Evolutionary conservation across 2,888 invertebrate genomes (phyloP).

Genomic region (Microctonus brassicae): DNA sequence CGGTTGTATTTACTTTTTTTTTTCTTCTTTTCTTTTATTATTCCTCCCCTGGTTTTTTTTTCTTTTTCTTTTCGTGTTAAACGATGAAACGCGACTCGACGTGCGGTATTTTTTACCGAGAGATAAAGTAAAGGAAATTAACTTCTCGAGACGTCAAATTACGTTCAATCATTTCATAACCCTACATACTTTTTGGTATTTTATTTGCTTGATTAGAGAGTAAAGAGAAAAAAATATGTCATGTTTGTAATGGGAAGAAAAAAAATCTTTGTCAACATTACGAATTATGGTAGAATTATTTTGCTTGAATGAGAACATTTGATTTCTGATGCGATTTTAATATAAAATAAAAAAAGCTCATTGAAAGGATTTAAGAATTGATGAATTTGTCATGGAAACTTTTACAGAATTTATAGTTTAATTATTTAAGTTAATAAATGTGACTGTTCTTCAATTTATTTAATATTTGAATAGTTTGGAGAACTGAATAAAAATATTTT

Average conservation of each 20-base stretch:
- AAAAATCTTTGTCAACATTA: too few relatives aligned
- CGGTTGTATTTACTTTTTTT: neutral
- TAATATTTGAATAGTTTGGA: too few relatives aligned
- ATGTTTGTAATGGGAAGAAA: too few relatives aligned
- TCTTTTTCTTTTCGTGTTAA: neutral
- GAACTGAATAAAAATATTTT: conserved; percentile 50
- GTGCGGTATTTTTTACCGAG: neutral
- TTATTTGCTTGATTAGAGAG: neutral
- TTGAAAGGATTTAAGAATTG: too few relatives aligned
- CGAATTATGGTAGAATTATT: too few relatives aligned
- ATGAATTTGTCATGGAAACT: too few relatives aligned
- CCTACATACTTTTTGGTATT: neutral
- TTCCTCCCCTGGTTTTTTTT: neutral
- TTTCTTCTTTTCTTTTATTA: neutral
- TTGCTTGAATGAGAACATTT: neutral
- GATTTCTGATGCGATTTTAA: neutral
- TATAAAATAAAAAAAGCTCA: neutral
- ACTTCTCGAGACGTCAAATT: neutral
- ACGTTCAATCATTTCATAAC: neutral
- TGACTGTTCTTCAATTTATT: too few relatives aligned
- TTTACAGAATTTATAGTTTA: too few relatives aligned
- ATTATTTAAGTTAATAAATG: too few relatives aligned
- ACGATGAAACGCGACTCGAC: neutral
- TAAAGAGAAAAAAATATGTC: neutral
- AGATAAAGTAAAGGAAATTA: neutral